Evolutionary conservation across 2,888 invertebrate genomes (phyloP).

Genomic region (Latheticus oryzae): DNA sequence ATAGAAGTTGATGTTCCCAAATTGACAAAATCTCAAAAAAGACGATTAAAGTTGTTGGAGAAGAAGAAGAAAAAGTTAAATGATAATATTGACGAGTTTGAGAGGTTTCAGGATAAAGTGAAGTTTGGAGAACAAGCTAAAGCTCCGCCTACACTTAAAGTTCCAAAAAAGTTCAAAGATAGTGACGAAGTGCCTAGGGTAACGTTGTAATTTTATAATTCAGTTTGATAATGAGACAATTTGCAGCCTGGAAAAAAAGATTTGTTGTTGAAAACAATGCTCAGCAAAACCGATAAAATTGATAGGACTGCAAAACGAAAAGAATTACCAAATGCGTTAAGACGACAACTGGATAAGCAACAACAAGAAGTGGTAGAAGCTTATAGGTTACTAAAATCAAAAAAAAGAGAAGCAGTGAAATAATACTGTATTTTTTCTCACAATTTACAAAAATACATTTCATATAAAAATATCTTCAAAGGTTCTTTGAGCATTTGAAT

Average conservation of each 20-base stretch:
- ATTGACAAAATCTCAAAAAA: slow-evolving; percentile 69
- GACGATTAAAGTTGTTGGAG: slow-evolving; percentile 66
- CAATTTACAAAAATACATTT: no score
- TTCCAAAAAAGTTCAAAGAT: slow-evolving; percentile 67
- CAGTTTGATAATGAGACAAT: slow-evolving; percentile 22
- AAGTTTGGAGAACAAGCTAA: slow-evolving; percentile 81
- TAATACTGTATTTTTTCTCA: no score
- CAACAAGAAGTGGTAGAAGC: slow-evolving; percentile 71
- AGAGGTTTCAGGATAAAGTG: slow-evolving; percentile 71
- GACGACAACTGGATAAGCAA: slow-evolving; percentile 71
- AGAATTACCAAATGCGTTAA: slow-evolving; percentile 70
- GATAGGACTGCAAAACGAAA: slow-evolving; percentile 72
- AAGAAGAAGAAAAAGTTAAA: slow-evolving; percentile 64
- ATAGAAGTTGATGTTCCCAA: slow-evolving; percentile 57
- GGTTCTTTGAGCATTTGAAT: slow-evolving; percentile 7
- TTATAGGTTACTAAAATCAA: slow-evolving; percentile 70
- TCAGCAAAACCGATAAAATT: slow-evolving; percentile 56
- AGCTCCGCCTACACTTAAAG: slow-evolving; percentile 75
- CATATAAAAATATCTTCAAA: no score
- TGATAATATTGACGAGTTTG: slow-evolving; percentile 58
- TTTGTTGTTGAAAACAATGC: slow-evolving; percentile 71
- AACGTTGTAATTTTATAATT: slow-evolving; percentile 35
- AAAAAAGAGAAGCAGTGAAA: slow-evolving; percentile 46
- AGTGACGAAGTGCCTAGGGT: slow-evolving; percentile 48
- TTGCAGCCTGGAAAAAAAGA: slow-evolving; percentile 74